A percentile compares a stretch with the other conserved stretches of the same genome.
Evolutionary conservation across 2,797 vertebrate genomes (phyloP).

Genomic region (Lutjanus argentimaculatus): DNA sequence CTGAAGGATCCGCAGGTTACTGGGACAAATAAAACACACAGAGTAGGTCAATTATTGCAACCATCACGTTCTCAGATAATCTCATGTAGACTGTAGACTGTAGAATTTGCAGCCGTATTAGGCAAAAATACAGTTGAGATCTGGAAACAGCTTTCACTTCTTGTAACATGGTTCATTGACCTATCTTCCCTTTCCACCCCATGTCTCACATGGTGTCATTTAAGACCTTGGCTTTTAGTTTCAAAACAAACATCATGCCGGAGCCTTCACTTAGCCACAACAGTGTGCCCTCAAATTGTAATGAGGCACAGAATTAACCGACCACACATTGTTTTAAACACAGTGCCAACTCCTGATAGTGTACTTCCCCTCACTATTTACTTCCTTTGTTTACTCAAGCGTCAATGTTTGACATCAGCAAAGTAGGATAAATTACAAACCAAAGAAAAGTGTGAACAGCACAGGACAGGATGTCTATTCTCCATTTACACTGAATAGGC

Average conservation of each 20-base stretch:
- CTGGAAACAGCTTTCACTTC: conserved; percentile 37
- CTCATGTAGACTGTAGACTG: background rate
- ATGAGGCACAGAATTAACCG: conserved; percentile 63
- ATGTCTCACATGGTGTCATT: conserved; percentile 61
- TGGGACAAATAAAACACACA: conserved; percentile 71
- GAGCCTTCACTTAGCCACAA: conserved; percentile 66
- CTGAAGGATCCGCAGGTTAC: conserved; percentile 97
- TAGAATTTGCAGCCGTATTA: background rate
- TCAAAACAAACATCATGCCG: conserved; percentile 73
- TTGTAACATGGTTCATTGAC: conserved; percentile 49
- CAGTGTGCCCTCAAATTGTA: conserved; percentile 63
- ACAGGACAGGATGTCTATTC: conserved; percentile 69
- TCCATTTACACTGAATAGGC: conserved; percentile 74
- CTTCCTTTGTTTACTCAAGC: conserved; percentile 75
- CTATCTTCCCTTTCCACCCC: conserved; percentile 53
- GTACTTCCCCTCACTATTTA: conserved; percentile 55
- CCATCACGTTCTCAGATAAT: conserved; percentile 1
- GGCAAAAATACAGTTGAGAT: conserved; percentile 23
- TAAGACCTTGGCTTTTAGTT: conserved; percentile 65
- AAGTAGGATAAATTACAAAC: conserved; percentile 78
- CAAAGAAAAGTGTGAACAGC: conserved; percentile 77
- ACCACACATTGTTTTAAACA: conserved; percentile 69
- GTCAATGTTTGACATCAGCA: conserved; percentile 72
- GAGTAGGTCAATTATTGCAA: background rate
- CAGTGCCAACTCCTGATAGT: conserved; percentile 68